Conservation (phyloP, 2,113 vertebrate genomes). For the Ancistrus triradiatus region DNA sequence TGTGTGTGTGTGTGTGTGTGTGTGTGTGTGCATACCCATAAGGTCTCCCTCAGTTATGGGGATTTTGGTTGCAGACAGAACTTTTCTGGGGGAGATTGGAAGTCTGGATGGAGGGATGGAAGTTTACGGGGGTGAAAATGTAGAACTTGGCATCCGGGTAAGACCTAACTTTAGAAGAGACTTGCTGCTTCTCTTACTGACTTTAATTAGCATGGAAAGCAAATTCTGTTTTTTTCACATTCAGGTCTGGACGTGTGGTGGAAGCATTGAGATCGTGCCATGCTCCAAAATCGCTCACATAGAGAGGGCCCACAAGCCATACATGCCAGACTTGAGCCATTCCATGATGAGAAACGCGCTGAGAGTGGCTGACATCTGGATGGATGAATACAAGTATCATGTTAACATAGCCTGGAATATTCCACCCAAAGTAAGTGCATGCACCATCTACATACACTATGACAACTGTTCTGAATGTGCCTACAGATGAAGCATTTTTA, state of each 20-base stretch:
- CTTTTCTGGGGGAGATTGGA: too few relatives aligned
- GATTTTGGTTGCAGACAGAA: too few relatives aligned
- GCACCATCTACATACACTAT: background rate
- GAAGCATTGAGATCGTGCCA: constrained; percentile 96
- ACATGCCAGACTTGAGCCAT: constrained; percentile 90
- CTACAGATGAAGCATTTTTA: background rate
- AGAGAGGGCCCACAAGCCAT: constrained; percentile 90
- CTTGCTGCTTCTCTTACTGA: too few relatives aligned
- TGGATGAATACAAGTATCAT: constrained; percentile 93
- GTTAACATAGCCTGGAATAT: constrained; percentile 98
- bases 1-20: too few relatives aligned
- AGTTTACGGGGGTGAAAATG: too few relatives aligned
- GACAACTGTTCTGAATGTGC: background rate
- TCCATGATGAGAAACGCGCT: constrained; percentile 93
- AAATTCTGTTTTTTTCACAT: too few relatives aligned
- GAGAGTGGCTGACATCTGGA: constrained; percentile 95
- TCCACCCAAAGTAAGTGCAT: constrained; percentile 80
- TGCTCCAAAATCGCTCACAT: constrained; percentile 96
- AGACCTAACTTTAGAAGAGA: too few relatives aligned
- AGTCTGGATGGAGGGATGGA: too few relatives aligned
- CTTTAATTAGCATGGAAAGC: too few relatives aligned
- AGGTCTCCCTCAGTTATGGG: too few relatives aligned
- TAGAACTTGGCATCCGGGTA: too few relatives aligned
- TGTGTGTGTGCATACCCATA: too few relatives aligned
- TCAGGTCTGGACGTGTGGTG: constrained; percentile 97